Evolutionary conservation across 2,888 invertebrate species (phyloP), one percentile per base, ranked within the genome.

Genomic region (Pteria penguin): DNA sequence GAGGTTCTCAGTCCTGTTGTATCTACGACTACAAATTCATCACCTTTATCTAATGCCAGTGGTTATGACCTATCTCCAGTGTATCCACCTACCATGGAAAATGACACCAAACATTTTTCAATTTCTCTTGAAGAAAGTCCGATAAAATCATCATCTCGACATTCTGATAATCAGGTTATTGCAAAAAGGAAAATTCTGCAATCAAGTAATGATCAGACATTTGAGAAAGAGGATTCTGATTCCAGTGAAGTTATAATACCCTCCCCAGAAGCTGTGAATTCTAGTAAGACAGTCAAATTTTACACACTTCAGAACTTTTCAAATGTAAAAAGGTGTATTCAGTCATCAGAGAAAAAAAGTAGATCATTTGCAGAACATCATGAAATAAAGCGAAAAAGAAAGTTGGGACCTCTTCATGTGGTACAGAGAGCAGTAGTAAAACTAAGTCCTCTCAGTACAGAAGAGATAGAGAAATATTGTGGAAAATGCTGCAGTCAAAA

Each of bases 371-470:
- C 45, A 5, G 45, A 36, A 14, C 8, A 36, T 36, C 5, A 36
- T 11, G 14, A 14, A 36, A 5, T 36, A 14, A 11, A 14, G 5
- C 5, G 45, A 14, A 36, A 36, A 14, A 36, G 45, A 36, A 36
- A 57, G 22, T 18, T 58, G 14, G 68, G 57, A 31, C 57, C 57
- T 22, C 22, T 55, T 24, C 68, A 68, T 58, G 24, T 57, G 26
- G 52, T 57, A 32, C 57, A 54, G 32, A 65, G 72, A 68, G 86
- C 84, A 54, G 77, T 83, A 32, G 84, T 85, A 4, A 82, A 82
- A 63, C 73, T 83, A 2, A 79, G 80, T 60, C 79, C 83, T 14
- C 58, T 84, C 29, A 77, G 83, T 24, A 45, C 76, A 24, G 65
- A 75, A 36, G 86, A 86, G 62, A 84, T 86, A 29, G 69, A 82